Evolutionary conservation across 2,888 invertebrate species (phyloP), one percentile per base, ranked within the genome.

Genomic region (Caenorhabditis doughertyi): DNA sequence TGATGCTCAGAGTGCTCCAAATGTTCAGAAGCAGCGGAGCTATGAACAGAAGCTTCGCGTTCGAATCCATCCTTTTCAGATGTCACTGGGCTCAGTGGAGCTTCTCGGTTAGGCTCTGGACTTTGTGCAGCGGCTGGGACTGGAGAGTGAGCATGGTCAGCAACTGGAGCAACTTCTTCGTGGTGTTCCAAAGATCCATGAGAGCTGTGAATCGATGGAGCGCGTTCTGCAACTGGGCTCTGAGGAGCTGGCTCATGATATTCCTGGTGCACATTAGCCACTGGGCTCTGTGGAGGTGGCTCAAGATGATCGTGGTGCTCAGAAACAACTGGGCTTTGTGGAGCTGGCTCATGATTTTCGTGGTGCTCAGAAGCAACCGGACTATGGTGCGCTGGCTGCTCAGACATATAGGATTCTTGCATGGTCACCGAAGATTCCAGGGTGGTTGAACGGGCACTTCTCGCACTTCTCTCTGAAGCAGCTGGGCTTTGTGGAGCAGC

Each of bases 261-360:
- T 9, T 35, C 65, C 27, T 21, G 32, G 7, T 18, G 32, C n/a
- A n/a, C n/a, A 65, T 47, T 29, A 49, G 47, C n/a, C n/a, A 53
- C 68, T 53, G 68, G 68, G 21, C 68, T 68, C 16, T 51, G 32
- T 29, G 64, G 21, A 29, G 25, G n/a, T 42, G 4, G 39, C 42
- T 42, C 23, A 23, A 51, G 21, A n/a, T 68, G 60, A 2, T 68
- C 76, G 25, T 65, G 53, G 13, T 79, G 71, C 55, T 56, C 49
- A 25, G 79, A 79, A 8, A 51, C 35, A 1, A 60, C 72, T 44
- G 72, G 79, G 25, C 67, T 79, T 18, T 71, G 64, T 60, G 79
- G 72, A 11, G 42, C 51, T 21, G 44, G 65, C 13, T 79, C 65
- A 27, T 56, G 56, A 58, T 58, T 39, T 27, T 65, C 72, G 18